phyloP scores from a whole-genome alignment of 2,113 vertebrate species.

The Callorhinus ursinus region DNA sequence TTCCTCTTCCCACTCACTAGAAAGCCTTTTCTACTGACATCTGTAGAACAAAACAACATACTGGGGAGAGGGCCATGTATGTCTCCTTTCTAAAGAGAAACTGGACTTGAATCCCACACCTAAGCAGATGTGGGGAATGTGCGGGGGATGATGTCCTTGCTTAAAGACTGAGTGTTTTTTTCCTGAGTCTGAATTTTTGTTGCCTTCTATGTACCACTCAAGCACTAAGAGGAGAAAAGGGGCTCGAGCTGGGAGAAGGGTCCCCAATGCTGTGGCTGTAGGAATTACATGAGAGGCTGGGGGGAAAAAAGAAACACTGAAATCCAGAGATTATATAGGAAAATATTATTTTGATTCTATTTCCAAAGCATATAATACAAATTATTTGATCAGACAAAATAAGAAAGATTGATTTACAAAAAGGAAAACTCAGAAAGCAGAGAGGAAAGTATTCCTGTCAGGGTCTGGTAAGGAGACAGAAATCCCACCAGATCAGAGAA shows the following conservation, averaged over 20 bases:
- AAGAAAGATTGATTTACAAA: background rate
- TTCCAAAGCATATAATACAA: background rate
- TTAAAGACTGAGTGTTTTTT: background rate
- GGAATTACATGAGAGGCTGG: background rate
- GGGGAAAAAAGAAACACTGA: background rate
- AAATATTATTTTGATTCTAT: background rate
- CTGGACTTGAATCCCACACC: background rate
- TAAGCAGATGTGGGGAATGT: background rate
- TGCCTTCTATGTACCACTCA: background rate
- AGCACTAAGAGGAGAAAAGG: background rate
- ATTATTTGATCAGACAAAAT: background rate
- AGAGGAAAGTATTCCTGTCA: background rate
- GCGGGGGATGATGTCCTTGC: background rate
- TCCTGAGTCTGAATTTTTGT: background rate
- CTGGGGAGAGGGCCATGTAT: background rate
- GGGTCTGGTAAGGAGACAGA: background rate
- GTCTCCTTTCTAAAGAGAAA: background rate
- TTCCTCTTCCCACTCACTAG: slow-evolving; percentile 39
- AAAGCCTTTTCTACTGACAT: background rate
- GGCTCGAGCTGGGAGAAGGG: background rate
- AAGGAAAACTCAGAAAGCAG: background rate
- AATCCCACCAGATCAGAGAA: background rate
- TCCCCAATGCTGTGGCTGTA: background rate
- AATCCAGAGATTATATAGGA: background rate
- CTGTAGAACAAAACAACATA: background rate